A percentile compares a stretch with the other conserved stretches of the same genome.
phyloP scores from a whole-genome alignment of 2,797 vertebrate genomes.

The Acanthis flammea region DNA sequence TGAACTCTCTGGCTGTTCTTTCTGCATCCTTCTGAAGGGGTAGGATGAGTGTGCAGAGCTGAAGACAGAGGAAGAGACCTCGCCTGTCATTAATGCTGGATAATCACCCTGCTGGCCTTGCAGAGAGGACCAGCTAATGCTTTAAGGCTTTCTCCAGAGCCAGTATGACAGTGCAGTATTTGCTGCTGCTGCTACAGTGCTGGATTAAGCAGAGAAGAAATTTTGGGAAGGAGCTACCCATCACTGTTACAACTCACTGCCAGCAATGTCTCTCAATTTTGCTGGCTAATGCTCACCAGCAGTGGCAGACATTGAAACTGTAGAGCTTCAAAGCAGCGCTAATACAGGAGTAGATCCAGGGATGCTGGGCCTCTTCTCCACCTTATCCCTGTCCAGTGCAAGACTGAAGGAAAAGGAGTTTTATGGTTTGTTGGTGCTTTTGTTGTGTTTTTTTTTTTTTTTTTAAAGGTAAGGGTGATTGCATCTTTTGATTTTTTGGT shows the following conservation, averaged over 20 bases:
- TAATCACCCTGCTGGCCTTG: not conserved
- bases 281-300: not conserved
- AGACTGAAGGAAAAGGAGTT: not conserved
- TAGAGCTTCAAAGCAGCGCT: not conserved
- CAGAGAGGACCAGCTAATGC: not conserved
- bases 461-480: not conserved
- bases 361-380: not conserved
- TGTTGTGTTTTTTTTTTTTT: not conserved
- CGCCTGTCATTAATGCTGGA: not conserved
- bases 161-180: conserved; percentile 40
- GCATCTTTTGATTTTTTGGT: not conserved
- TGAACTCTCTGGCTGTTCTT: not conserved
- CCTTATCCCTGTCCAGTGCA: not conserved
- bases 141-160: not conserved
- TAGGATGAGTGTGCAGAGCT: not conserved
- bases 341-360: not conserved
- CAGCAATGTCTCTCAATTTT: not conserved
- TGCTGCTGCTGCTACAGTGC: not conserved
- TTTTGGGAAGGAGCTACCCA: not conserved
- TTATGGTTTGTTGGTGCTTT: not conserved
- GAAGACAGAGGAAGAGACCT: not conserved
- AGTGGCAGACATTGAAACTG: not conserved
- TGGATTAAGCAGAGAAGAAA: not conserved
- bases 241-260: not conserved
- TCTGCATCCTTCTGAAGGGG: not conserved